A percentile compares a stretch with the other conserved stretches of the same genome.
Evolutionary conservation across 1,140 invertebrate genomes (phyloP).

Genomic region (Planococcus citri): DNA sequence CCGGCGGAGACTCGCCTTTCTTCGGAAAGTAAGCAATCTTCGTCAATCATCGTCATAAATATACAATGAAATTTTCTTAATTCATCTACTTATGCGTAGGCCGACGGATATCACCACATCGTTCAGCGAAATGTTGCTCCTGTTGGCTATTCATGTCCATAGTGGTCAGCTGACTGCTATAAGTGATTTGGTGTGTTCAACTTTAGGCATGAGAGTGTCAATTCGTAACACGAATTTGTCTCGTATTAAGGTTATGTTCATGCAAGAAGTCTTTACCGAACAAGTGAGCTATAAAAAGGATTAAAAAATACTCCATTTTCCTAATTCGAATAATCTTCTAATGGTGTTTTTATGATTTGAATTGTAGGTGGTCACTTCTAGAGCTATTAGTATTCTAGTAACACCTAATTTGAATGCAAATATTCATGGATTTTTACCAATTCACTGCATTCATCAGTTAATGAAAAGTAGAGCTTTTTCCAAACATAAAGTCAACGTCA

Average conservation of each 20-base stretch:
- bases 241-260: constrained; percentile 88
- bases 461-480: constrained; percentile 90
- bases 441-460: constrained; percentile 94
- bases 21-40: constrained; percentile 26
- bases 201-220: constrained; percentile 87
- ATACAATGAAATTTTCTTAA: not conserved
- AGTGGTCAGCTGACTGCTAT: constrained; percentile 85
- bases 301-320: constrained; percentile 22
- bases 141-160: constrained; percentile 95
- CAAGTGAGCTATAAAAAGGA: no score
- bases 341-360: not conserved
- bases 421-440: constrained; percentile 82
- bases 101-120: constrained; percentile 65
- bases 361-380: constrained; percentile 74
- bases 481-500: constrained; percentile 59
- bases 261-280: constrained; percentile 93
- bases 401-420: constrained; percentile 78
- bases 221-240: constrained; percentile 82
- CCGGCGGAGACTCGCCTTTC: constrained; percentile 24
- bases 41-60: no score
- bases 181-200: constrained; percentile 82
- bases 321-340: no score
- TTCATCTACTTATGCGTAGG: constrained; percentile 37
- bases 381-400: constrained; percentile 91
- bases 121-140: constrained; percentile 90